Evolutionary conservation across 2,888 invertebrate species (phyloP), one percentile per base, ranked within the genome.

Genomic region (Yponomeuta cagnagella): DNA sequence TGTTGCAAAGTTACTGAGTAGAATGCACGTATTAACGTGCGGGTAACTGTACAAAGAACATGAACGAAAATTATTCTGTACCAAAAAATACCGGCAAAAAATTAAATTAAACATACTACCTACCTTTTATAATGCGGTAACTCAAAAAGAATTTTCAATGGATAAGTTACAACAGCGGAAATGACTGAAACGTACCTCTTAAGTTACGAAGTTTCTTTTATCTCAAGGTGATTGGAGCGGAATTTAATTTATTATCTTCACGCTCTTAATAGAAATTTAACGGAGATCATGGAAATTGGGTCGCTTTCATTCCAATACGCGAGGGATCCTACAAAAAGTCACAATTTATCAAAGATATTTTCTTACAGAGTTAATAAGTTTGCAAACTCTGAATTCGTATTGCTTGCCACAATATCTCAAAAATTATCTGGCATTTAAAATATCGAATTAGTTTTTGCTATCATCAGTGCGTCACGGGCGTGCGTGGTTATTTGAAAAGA

Each of bases 221-320:
- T 65, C 33, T 30, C 33, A 31, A 12, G 9, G 30, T 33, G 65
- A 33, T 58, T 58, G 65, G 65, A 33, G 33, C 31, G 10, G 9
- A 33, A 10, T 65, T 31, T 15, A 58, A 58, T 58, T 58, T 65
- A 23, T 31, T 65, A 65, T 65, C 52, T 58, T 58, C 8, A 58
- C 15, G 52, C 15, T 48, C 8, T 48, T 68, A 68, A 68, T 68
- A 68, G 43, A 68, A 68, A 43, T 48, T 68, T 48, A 68, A 68
- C 37, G 43, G 43, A 68, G 48, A 37, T 68, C 10, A 30, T 9
- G 65, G 65, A 12, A 31, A 12, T 65, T 30, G 6, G 52, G 15
- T 58, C 52, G 12, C 5, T 12, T 58, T 58, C 1, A 8, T 15
- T 58, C 1, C 43, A 43, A 43, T 8, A 43, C 43, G 43, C 9